Base-by-base conservation (phyloP, 2,113 vertebrate genomes). In the Anser brachyrhynchus region DNA sequence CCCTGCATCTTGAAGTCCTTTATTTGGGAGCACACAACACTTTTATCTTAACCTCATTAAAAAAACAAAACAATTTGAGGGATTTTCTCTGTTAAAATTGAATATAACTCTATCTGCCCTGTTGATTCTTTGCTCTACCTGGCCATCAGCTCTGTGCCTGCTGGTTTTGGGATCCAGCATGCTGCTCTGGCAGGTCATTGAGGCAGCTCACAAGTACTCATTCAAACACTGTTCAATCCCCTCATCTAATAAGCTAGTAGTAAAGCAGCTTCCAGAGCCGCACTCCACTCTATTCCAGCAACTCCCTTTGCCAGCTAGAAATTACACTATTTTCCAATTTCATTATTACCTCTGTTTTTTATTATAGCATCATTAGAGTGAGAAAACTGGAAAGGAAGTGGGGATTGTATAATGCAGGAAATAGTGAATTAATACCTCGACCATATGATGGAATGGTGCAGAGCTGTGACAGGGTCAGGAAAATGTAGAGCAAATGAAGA, bases 361-460 rank as follows among this genome's bases (percentile, higher is more conserved):
- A 97, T 96, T 96, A 95, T 28, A 82, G 86, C 90, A 92, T 96
- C 91, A 87, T 92, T 91, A 91, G 57, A 87, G 95, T 96, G 96
- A 96, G 96, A 97, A 96, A 94, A 92, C 90, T 96, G 93, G 93
- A 95, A 89, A 89, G 93, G 95, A 97, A 97, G 86, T 33, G 28
- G 43, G 58, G 90, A 95, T 95, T 96, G 90, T 95, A 93, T 94
- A 95, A 96, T 93, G 71, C 77, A 94, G 96, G 95, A 96, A 97
- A 92, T 46, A 91, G 95, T 76, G 96, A 94, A 96, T 95, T 92
- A 96, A 93, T 97, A 95, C 95, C 89, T 96, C 71, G 87, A 46
- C 77, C 62, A 41, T 89, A 92, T 33, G 91, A 94, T 84, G 83
- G 93, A 95, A 66, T 0, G 0, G 89, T 94, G 91, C 77, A 96